Conservation (phyloP, 2,888 invertebrate genomes). For the Pristionchus exspectatus region DNA sequence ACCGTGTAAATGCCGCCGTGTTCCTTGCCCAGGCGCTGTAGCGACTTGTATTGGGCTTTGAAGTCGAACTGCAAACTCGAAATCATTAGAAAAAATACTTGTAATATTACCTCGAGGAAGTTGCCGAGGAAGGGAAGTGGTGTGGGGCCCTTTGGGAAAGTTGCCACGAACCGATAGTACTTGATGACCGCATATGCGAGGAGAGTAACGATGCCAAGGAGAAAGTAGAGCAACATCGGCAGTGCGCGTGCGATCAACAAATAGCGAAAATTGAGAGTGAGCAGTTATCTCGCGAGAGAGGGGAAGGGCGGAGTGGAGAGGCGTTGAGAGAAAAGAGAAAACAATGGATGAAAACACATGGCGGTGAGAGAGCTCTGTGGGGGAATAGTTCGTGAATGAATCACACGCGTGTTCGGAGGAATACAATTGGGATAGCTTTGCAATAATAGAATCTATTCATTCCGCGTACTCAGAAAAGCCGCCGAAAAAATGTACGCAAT, state of each 20-base stretch:
- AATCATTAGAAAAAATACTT: background rate
- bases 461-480: too few species aligned
- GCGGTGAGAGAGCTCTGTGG: too few species aligned
- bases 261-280: background rate
- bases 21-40: background rate
- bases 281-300: background rate
- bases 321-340: too few species aligned
- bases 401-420: too few species aligned
- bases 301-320: background rate
- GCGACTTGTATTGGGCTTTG: background rate
- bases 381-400: too few species aligned
- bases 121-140: background rate
- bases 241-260: background rate
- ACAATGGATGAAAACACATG: too few species aligned
- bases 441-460: too few species aligned
- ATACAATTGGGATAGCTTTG: too few species aligned
- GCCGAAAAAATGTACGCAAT: too few species aligned
- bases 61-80: background rate
- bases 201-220: background rate
- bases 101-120: background rate
- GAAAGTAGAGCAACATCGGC: background rate
- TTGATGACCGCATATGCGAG: background rate
- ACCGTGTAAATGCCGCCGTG: background rate
- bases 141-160: background rate
- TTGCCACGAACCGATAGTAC: constrained; percentile 5